Conservation (phyloP, 2,797 vertebrate species). For the Mus spretus region DNA sequence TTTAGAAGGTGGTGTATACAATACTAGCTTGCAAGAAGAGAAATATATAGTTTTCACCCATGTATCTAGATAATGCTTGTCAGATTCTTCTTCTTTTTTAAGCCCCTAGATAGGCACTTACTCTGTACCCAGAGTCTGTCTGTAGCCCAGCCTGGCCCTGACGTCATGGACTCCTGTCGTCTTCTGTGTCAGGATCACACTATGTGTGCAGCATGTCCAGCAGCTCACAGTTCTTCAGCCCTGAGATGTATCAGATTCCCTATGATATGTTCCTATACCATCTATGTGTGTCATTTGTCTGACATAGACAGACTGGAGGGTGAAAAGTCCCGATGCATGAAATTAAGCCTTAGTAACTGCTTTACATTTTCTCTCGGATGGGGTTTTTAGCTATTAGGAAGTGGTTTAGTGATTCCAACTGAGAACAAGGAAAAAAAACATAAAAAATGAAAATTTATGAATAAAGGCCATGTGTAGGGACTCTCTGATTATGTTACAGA, state of each 20-base stretch:
- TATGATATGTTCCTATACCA: conserved; percentile 10
- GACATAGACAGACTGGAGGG: neutral
- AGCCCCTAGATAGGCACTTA: neutral
- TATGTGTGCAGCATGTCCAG: neutral
- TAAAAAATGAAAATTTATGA: neutral
- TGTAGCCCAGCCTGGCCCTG: too few relatives aligned
- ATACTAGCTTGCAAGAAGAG: neutral
- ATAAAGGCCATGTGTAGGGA: conserved; percentile 13
- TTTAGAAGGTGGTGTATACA: too few relatives aligned
- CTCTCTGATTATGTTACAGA: neutral
- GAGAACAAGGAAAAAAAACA: conserved; percentile 63
- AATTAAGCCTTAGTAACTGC: conserved; percentile 7
- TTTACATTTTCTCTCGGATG: conserved; percentile 58
- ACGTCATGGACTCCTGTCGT: neutral
- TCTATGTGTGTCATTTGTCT: neutral
- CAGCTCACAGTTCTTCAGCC: conserved; percentile 9
- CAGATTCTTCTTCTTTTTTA: neutral
- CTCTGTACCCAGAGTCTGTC: neutral
- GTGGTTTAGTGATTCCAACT: conserved; percentile 16
- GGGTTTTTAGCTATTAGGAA: conserved; percentile 61
- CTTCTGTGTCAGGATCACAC: neutral
- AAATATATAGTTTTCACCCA: neutral
- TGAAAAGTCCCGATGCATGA: conserved; percentile 23
- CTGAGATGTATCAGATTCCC: neutral
- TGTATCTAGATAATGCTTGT: conserved; percentile 32